A percentile compares a stretch with the other conserved stretches of the same genome.
Conservation (phyloP, 53 echinoderm and acorn worm genomes). For the Antedon mediterranea region DNA sequence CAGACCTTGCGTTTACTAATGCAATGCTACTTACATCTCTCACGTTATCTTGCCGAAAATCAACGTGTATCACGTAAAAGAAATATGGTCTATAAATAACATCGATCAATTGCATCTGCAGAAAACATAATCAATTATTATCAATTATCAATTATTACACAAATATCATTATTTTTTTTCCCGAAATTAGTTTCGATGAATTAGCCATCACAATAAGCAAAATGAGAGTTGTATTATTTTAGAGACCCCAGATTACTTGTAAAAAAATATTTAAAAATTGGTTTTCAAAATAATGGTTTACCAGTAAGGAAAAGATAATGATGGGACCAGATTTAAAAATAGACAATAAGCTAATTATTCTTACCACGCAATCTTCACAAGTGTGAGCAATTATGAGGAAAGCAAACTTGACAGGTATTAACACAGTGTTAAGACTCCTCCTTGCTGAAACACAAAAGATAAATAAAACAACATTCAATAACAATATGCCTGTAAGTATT, state of each 20-base stretch:
- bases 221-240: no score
- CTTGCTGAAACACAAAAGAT: constrained; percentile 30
- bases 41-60: constrained; percentile 63
- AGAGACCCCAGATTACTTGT: no score
- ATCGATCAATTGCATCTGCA: constrained; percentile 63
- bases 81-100: constrained; percentile 72
- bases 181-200: no score
- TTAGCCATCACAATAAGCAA: no score
- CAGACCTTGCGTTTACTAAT: no score
- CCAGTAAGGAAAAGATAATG: no score
- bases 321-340: no score
- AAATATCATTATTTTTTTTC: no score
- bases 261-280: no score
- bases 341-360: no score
- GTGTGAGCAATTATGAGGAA: constrained; percentile 74
- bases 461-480: neutral
- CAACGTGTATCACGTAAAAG: constrained; percentile 82
- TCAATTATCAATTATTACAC: neutral
- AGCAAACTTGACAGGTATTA: constrained; percentile 73
- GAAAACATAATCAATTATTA: neutral
- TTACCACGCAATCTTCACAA: constrained; percentile 74
- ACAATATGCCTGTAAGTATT: neutral
- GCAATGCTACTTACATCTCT: constrained; percentile 46
- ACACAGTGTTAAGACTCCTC: constrained; percentile 34
- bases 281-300: no score